Percentiles rank a stretch among this genome's conserved stretches.
These are phyloP conservation scores for Sylvia borin DNA, from an alignment of 2,797 vertebrate genomes.

Conservation along the genomic window DNA sequence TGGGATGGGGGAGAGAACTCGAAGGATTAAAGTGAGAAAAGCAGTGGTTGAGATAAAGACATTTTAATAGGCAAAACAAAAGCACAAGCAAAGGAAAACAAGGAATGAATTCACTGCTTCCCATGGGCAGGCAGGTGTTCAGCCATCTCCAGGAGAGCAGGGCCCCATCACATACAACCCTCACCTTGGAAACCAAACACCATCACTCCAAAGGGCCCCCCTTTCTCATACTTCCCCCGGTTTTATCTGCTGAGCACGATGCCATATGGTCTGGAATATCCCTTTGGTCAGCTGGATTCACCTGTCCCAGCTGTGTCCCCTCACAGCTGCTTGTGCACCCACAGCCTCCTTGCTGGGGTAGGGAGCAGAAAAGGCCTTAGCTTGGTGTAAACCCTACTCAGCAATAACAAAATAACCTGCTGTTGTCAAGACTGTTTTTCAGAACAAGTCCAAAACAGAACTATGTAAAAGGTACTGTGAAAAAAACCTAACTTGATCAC, in stretches of 20 bases:
- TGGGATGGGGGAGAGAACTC: not conserved
- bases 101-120: not conserved
- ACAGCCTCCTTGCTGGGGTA: fast-evolving
- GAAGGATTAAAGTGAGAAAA: not conserved
- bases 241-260: not conserved
- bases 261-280: not conserved
- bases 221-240: not conserved
- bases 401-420: not conserved
- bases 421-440: not conserved
- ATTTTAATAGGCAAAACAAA: not conserved
- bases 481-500: not conserved
- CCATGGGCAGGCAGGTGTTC: not conserved
- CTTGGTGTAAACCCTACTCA: not conserved
- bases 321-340: not conserved
- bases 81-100: not conserved
- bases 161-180: fast-evolving
- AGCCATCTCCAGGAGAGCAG: not conserved
- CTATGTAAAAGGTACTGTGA: fast-evolving
- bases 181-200: not conserved
- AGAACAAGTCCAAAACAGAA: not conserved
- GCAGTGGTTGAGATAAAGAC: not conserved
- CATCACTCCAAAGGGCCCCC: fast-evolving
- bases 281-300: not conserved
- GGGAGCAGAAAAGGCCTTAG: not conserved
- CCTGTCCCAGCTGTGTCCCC: not conserved